A percentile compares a stretch with the other conserved stretches of the same genome.
Conservation (phyloP, 1,140 invertebrate species). For the Drosophila melanogaster region DNA sequence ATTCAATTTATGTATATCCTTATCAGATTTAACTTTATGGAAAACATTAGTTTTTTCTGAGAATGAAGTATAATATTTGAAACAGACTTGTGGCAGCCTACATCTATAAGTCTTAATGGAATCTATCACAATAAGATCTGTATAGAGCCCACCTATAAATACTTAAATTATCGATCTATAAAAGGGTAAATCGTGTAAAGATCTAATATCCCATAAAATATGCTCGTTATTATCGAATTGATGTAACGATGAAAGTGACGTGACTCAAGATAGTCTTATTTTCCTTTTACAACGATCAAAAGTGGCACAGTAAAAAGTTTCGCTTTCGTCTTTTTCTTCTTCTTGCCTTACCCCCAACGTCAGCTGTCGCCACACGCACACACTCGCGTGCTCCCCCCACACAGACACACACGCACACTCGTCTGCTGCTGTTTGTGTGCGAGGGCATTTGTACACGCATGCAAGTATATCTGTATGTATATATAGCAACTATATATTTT, state of each 20-base stretch:
- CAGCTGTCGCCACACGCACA: slow-evolving; percentile 45
- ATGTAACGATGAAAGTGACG: slow-evolving; percentile 7
- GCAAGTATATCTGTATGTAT: slow-evolving; percentile 37
- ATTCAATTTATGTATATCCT: too few relatives aligned
- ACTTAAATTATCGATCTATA: background rate
- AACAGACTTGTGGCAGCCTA: too few relatives aligned
- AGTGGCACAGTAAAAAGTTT: slow-evolving; percentile 40
- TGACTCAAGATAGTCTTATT: slow-evolving; percentile 20
- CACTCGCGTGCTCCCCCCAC: slow-evolving; percentile 4
- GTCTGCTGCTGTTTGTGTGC: slow-evolving; percentile 24
- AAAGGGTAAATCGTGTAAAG: background rate
- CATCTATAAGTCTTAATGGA: too few relatives aligned
- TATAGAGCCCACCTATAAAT: too few relatives aligned
- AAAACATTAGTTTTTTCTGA: too few relatives aligned
- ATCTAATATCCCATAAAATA: background rate
- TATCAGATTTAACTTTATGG: too few relatives aligned
- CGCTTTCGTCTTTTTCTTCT: slow-evolving; percentile 45
- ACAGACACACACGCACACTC: slow-evolving; percentile 19
- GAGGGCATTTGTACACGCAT: slow-evolving; percentile 51
- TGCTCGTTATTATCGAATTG: slow-evolving; percentile 8
- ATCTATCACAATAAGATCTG: too few relatives aligned
- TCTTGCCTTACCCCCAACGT: slow-evolving; percentile 47
- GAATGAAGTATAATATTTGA: too few relatives aligned
- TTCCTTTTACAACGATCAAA: slow-evolving; percentile 31
- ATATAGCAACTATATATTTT: slow-evolving; percentile 22